phyloP scores from a whole-genome alignment of 2,797 vertebrate species.

The Liasis olivaceus region DNA sequence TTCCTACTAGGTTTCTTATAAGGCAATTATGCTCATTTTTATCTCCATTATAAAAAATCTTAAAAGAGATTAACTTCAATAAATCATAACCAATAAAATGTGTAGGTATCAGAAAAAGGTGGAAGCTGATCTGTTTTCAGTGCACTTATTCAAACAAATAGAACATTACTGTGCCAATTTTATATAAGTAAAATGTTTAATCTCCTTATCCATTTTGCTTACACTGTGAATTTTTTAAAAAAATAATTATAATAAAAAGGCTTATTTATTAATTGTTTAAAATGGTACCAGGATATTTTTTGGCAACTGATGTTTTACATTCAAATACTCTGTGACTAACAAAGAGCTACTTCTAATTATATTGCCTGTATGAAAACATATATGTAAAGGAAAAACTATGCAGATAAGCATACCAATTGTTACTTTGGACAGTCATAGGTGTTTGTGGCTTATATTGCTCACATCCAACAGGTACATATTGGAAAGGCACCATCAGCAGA shows the following conservation, averaged over 20 bases:
- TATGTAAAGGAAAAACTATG: neutral
- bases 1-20: neutral
- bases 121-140: constrained; percentile 76
- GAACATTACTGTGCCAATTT: constrained; percentile 54
- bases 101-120: constrained; percentile 55
- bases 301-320: constrained; percentile 54
- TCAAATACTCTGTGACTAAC: constrained; percentile 39
- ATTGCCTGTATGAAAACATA: constrained; percentile 4
- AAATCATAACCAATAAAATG: neutral
- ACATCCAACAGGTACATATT: neutral
- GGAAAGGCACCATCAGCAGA: neutral
- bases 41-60: neutral
- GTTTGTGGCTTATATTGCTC: constrained; percentile 20
- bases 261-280: constrained; percentile 53
- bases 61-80: neutral
- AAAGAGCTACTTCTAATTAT: neutral
- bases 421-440: neutral
- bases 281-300: constrained; percentile 57
- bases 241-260: constrained; percentile 60
- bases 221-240: constrained; percentile 47
- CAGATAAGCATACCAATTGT: neutral
- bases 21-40: neutral
- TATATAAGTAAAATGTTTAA: constrained; percentile 65
- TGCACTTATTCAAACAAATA: constrained; percentile 63
- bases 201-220: constrained; percentile 63